Conservation (phyloP, 2,888 invertebrate genomes). For the Nephrotoma appendiculata region DNA sequence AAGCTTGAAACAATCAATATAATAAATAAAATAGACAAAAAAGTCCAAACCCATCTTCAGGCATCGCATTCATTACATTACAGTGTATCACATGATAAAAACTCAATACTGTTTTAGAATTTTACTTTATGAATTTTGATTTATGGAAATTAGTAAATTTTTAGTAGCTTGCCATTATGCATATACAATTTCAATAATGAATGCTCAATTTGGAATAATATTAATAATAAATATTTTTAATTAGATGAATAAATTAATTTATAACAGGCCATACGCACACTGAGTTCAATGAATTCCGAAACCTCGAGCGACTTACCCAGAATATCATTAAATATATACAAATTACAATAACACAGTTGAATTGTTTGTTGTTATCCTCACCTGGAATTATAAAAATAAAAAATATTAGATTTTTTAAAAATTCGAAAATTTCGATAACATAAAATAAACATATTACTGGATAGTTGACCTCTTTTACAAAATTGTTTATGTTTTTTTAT, state of each 20-base stretch:
- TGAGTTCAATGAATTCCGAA: background rate
- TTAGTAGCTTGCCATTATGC: background rate
- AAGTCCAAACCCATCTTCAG: background rate
- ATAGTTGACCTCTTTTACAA: background rate
- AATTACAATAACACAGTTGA: background rate
- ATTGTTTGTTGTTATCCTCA: background rate
- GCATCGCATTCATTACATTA: background rate
- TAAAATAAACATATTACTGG: background rate
- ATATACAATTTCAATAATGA: background rate
- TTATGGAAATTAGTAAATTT: background rate
- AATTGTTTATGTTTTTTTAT: background rate
- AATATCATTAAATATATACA: background rate
- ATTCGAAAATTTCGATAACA: no score
- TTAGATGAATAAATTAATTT: no score
- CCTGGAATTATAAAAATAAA: background rate
- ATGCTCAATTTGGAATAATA: no score
- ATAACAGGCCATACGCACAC: no score
- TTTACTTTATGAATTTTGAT: background rate
- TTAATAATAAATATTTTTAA: no score
- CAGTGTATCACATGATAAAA: background rate
- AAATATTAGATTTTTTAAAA: background rate
- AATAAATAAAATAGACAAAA: background rate
- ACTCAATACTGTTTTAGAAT: background rate
- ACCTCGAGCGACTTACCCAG: background rate
- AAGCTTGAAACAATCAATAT: background rate